phyloP scores from a whole-genome alignment of 2,113 vertebrate genomes.

The Alexandromys fortis region DNA sequence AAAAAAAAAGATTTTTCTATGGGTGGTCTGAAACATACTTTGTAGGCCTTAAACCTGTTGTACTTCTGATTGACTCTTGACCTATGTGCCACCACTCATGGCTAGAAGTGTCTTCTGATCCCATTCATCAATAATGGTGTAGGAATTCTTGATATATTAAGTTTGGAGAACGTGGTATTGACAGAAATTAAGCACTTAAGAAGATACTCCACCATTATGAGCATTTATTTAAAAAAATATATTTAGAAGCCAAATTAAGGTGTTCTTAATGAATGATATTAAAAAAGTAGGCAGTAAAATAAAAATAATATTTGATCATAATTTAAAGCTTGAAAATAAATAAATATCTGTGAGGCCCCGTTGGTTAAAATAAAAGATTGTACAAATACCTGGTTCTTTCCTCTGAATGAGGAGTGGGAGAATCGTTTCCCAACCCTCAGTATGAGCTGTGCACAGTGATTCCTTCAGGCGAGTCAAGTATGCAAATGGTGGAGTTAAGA shows the following conservation, averaged over 20 bases:
- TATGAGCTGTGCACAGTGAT: neutral
- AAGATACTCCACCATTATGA: neutral
- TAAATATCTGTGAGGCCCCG: neutral
- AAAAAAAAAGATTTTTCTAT: neutral
- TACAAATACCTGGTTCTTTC: neutral
- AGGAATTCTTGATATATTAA: neutral
- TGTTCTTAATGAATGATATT: neutral
- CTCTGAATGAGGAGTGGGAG: neutral
- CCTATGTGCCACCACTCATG: neutral
- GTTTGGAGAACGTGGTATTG: neutral
- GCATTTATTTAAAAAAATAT: neutral
- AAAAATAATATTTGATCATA: neutral
- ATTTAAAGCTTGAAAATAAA: neutral
- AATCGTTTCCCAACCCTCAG: too few species aligned
- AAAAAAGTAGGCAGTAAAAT: neutral
- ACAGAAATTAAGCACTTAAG: neutral
- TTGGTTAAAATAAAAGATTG: neutral
- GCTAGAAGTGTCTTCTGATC: neutral
- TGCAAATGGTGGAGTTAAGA: neutral
- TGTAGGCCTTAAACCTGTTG: neutral
- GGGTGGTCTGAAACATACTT: neutral
- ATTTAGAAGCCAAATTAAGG: neutral
- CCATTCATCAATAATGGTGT: neutral
- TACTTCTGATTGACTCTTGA: neutral
- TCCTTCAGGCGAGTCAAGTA: neutral